Conservation (phyloP, 2,888 invertebrate species). For the Ryuthela nishihirai region DNA sequence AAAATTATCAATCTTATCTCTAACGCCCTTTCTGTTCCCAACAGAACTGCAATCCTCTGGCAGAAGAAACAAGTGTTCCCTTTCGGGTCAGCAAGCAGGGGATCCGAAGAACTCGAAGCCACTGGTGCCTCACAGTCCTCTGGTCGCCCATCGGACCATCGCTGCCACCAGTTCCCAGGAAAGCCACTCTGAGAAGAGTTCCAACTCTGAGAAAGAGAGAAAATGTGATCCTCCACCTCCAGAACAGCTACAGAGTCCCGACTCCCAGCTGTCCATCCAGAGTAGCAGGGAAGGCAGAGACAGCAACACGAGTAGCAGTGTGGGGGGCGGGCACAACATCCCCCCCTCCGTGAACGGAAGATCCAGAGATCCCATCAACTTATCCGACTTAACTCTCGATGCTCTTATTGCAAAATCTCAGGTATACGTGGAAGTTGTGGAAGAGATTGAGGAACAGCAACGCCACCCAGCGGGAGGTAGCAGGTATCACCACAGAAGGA, state of each 20-base stretch:
- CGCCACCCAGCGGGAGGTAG: conserved; percentile 23
- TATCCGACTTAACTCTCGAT: conserved; percentile 41
- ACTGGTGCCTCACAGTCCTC: conserved; percentile 26
- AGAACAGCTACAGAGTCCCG: too few relatives aligned
- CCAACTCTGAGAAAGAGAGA: not conserved
- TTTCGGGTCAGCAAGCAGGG: not conserved
- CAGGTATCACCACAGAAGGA: conserved; percentile 29
- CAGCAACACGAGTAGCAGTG: not conserved
- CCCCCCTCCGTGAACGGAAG: conserved; percentile 14
- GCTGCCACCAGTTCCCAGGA: conserved; percentile 2
- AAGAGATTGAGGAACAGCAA: conserved; percentile 24
- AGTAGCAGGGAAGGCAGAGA: not conserved
- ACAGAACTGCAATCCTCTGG: too few relatives aligned
- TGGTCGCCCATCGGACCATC: conserved; percentile 20
- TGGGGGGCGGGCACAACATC: not conserved
- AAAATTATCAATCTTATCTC: too few relatives aligned
- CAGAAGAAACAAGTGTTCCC: conserved; percentile 11
- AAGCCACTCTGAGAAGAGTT: not conserved
- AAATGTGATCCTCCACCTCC: not conserved
- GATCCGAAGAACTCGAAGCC: conserved; percentile 15
- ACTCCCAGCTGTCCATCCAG: not conserved
- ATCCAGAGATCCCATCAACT: conserved; percentile 39
- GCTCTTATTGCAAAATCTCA: conserved; percentile 37
- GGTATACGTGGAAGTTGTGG: conserved; percentile 35
- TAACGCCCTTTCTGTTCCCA: too few relatives aligned